Conservation (phyloP, 2,888 invertebrate species). For the Odontocerum albicorne region DNA sequence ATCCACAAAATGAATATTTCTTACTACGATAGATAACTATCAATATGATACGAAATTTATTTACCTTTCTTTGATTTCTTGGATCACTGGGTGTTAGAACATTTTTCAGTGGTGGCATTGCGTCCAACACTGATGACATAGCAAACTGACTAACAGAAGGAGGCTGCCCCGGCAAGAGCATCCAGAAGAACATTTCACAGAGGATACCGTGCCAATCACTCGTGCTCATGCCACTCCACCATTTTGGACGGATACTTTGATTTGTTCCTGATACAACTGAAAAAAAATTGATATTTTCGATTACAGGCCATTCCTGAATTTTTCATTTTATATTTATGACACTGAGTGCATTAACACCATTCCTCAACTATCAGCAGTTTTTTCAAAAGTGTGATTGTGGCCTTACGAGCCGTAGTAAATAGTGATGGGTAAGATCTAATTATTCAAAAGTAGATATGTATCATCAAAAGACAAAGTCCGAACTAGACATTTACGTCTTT, state of each 20-base stretch:
- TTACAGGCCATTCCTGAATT: no score
- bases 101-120: conserved; percentile 45
- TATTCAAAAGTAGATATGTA: no score
- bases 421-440: no score
- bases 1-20: not conserved
- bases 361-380: no score
- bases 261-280: conserved; percentile 42
- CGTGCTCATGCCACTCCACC: conserved; percentile 43
- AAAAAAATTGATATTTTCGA: no score
- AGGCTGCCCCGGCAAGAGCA: conserved; percentile 40
- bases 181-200: conserved; percentile 51
- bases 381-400: no score
- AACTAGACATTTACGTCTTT: no score
- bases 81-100: conserved; percentile 46
- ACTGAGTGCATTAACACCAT: no score
- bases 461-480: no score
- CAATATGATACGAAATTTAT: not conserved
- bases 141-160: conserved; percentile 45
- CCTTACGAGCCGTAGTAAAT: no score
- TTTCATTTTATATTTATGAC: no score
- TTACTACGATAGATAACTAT: not conserved
- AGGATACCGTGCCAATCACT: conserved; percentile 46
- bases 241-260: conserved; percentile 40
- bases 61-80: conserved; percentile 47
- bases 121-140: conserved; percentile 48